These are phyloP conservation scores for Miichthys miiuy DNA, from an alignment of 2,797 vertebrate genomes.

Conservation along the genomic window DNA sequence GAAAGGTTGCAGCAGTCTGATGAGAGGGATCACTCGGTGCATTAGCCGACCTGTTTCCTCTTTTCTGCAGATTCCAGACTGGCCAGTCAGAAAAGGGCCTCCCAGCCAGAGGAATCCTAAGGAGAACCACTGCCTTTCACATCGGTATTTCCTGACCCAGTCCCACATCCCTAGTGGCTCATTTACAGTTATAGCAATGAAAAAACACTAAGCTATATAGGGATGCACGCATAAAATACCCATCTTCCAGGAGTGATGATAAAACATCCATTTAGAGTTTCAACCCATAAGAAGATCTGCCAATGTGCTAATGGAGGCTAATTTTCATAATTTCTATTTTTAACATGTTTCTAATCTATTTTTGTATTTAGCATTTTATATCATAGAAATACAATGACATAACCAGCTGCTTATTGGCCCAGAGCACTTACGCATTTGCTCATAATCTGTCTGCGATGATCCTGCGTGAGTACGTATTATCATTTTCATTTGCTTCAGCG, in stretches of 20 bases:
- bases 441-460: conserved; percentile 21
- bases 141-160: conserved; percentile 80
- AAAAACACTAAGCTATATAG: conserved; percentile 55
- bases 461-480: conserved; percentile 11
- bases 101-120: conserved; percentile 75
- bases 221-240: conserved; percentile 38
- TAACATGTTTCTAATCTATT: not conserved
- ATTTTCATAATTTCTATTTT: conserved; percentile 19
- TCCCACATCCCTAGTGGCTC: conserved; percentile 73
- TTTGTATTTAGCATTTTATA: not conserved
- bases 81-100: conserved; percentile 63
- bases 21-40: conserved; percentile 72
- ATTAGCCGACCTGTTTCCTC: conserved; percentile 73
- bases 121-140: conserved; percentile 68
- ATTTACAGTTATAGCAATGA: conserved; percentile 61
- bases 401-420: conserved; percentile 2
- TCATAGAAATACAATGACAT: not conserved
- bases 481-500: conserved; percentile 28
- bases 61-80: conserved; percentile 70
- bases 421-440: not conserved
- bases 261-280: conserved; percentile 43
- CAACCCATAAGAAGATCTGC: conserved; percentile 1
- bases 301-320: not conserved
- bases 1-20: conserved; percentile 62
- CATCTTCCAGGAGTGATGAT: conserved; percentile 13